These are phyloP conservation scores for Thaumatotibia leucotreta DNA, from an alignment of 1,140 invertebrate genomes.

Conservation along the genomic window DNA sequence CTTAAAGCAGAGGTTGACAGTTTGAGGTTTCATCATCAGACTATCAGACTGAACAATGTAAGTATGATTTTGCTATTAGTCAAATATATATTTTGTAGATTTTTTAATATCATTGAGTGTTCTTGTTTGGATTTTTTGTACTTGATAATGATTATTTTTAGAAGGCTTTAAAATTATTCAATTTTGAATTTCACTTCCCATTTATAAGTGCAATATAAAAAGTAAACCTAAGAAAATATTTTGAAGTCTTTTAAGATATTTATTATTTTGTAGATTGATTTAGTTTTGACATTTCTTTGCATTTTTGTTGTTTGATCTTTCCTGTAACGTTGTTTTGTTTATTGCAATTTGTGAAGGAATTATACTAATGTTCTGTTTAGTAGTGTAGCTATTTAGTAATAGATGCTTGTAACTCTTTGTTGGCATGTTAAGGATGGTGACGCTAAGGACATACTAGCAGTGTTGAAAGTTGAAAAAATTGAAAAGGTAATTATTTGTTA, in stretches of 20 bases:
- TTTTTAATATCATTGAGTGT: not conserved
- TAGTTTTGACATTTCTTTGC: constrained; percentile 15
- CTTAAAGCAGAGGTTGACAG: constrained; percentile 84
- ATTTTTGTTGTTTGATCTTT: too few species aligned
- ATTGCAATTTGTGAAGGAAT: not conserved
- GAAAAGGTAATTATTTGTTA: constrained; percentile 78
- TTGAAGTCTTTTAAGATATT: not conserved
- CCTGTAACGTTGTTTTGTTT: too few species aligned
- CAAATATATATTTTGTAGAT: constrained; percentile 11
- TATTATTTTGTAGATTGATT: constrained; percentile 5
- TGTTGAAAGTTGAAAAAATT: constrained; percentile 82
- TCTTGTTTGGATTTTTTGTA: constrained; percentile 15
- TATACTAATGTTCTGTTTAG: not conserved
- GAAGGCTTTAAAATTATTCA: not conserved
- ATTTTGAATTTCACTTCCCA: constrained; percentile 15
- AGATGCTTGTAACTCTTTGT: constrained; percentile 64
- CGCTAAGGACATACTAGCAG: constrained; percentile 79
- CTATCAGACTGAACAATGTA: constrained; percentile 54
- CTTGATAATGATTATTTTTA: constrained; percentile 16
- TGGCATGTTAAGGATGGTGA: constrained; percentile 80
- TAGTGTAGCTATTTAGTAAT: constrained; percentile 25
- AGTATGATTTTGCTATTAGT: too few species aligned
- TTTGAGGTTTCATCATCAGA: constrained; percentile 81
- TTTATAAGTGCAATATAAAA: not conserved
- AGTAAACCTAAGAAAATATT: not conserved